Percentiles rank a stretch among this genome's conserved stretches.
phyloP scores from a whole-genome alignment of 2,888 invertebrate genomes.

The Drosophila kokeensis region DNA sequence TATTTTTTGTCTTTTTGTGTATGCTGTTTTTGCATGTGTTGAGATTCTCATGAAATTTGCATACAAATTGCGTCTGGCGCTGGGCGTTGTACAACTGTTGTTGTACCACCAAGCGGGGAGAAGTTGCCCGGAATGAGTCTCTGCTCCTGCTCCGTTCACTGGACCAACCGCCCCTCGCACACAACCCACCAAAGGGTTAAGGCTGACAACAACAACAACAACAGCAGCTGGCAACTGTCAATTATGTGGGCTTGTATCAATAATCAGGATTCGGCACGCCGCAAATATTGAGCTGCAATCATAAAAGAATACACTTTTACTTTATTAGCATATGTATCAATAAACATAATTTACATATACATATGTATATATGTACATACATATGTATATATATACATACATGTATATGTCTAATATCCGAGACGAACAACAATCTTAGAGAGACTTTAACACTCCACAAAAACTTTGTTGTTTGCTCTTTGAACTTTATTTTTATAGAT shows the following conservation, averaged over 20 bases:
- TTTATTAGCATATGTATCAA: constrained; percentile 10
- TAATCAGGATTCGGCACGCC: constrained; percentile 49
- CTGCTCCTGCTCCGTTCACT: constrained; percentile 6
- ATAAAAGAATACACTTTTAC: constrained; percentile 22
- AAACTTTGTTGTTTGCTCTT: background rate
- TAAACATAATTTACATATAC: background rate
- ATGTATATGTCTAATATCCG: background rate
- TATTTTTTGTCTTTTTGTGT: constrained; percentile 15
- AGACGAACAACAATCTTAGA: background rate
- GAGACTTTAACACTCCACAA: background rate
- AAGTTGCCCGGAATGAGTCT: constrained; percentile 19
- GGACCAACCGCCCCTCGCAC: constrained; percentile 8
- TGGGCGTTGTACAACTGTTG: constrained; percentile 52
- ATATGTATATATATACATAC: background rate
- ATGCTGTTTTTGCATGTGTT: constrained; percentile 77
- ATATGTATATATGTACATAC: background rate
- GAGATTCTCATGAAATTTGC: constrained; percentile 83
- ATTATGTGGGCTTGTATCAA: constrained; percentile 61
- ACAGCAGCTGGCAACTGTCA: constrained; percentile 64
- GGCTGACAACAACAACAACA: constrained; percentile 32
- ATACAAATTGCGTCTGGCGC: constrained; percentile 83
- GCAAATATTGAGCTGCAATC: constrained; percentile 28
- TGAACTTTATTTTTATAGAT: background rate
- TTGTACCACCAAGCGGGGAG: constrained; percentile 26
- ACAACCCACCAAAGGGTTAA: constrained; percentile 48